A percentile compares a stretch with the other conserved stretches of the same genome.
Evolutionary conservation across 2,113 vertebrate species (phyloP).

Genomic region (Pantherophis guttatus): DNA sequence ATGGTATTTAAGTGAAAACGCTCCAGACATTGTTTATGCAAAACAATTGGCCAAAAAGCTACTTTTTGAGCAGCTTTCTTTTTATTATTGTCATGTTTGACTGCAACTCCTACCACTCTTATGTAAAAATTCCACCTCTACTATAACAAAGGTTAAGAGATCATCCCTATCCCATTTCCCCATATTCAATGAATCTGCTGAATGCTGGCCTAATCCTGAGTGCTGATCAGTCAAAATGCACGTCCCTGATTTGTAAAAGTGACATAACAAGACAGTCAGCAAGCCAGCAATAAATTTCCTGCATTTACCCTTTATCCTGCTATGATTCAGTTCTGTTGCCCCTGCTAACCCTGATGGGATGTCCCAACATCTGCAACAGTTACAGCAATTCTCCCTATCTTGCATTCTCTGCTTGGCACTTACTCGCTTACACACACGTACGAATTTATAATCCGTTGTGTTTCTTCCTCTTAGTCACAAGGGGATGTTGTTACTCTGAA

Average conservation of each 20-base stretch:
- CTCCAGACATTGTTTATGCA: not conserved
- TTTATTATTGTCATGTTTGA: not conserved
- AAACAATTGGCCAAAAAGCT: not conserved
- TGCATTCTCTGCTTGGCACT: not conserved
- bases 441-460: not conserved
- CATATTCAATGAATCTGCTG: not conserved
- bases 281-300: not conserved
- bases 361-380: not conserved
- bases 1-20: not conserved
- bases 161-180: not conserved
- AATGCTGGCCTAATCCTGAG: not conserved
- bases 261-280: not conserved
- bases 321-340: not conserved
- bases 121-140: not conserved
- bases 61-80: not conserved
- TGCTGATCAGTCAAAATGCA: not conserved
- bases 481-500: conserved; percentile 6
- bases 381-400: not conserved
- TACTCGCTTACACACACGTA: not conserved
- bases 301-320: not conserved
- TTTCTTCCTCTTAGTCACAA: conserved; percentile 6
- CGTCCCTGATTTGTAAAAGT: not conserved
- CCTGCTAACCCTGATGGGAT: not conserved
- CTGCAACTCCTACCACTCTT: not conserved
- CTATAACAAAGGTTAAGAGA: not conserved